These are phyloP conservation scores for Cephus cinctus DNA, from an alignment of 1,140 invertebrate genomes.

Conservation along the genomic window DNA sequence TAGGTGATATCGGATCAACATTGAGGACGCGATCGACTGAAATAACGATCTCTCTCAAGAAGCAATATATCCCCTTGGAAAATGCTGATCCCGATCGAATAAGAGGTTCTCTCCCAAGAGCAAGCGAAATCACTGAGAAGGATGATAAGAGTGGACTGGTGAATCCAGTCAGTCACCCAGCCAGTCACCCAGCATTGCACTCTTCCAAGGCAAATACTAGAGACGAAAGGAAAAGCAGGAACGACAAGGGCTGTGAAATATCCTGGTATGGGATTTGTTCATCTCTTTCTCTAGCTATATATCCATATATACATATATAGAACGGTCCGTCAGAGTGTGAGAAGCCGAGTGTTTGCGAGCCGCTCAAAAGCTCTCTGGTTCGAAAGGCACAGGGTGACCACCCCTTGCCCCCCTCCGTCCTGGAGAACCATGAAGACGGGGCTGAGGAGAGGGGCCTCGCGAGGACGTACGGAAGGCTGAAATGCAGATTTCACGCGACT, in stretches of 20 bases:
- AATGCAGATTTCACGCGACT: conserved; percentile 53
- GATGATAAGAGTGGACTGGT: no score
- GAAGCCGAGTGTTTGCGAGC: conserved; percentile 50
- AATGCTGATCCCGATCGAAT: conserved; percentile 45
- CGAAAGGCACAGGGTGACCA: no score
- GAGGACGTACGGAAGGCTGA: conserved; percentile 44
- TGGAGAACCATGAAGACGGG: conserved; percentile 10
- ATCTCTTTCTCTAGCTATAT: neutral
- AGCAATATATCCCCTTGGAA: conserved; percentile 39
- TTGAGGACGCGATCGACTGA: no score
- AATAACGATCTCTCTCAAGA: conserved; percentile 37
- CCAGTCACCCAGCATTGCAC: no score
- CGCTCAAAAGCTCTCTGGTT: conserved; percentile 51
- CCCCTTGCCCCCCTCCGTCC: conserved; percentile 24
- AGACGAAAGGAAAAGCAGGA: conserved; percentile 46
- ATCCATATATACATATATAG: conserved; percentile 11
- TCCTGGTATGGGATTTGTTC: no score
- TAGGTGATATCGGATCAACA: no score
- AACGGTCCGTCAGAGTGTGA: conserved; percentile 2
- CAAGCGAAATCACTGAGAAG: no score
- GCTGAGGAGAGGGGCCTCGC: conserved; percentile 26
- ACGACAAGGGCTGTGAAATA: conserved; percentile 35
- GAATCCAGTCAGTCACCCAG: no score
- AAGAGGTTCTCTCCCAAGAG: no score
- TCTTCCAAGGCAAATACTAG: conserved; percentile 47